A percentile compares a stretch with the other conserved stretches of the same genome.
phyloP scores from a whole-genome alignment of 2,888 invertebrate genomes.

The Autographa gamma region DNA sequence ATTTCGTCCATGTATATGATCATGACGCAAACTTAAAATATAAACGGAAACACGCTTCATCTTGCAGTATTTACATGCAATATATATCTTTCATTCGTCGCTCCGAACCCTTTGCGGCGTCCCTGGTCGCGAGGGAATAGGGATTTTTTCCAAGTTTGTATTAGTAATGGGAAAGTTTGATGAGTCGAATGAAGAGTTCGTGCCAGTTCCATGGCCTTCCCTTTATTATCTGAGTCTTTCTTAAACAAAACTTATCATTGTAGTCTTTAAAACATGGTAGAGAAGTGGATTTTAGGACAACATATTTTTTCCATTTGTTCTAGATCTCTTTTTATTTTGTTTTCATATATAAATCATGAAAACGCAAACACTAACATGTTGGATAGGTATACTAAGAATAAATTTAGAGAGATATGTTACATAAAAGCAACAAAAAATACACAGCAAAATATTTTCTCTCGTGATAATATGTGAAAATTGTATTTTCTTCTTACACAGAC shows the following conservation, averaged over 20 bases:
- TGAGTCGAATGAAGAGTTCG: conserved; percentile 1
- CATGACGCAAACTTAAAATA: background rate
- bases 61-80: conserved; percentile 4
- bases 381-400: background rate
- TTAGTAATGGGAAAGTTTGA: conserved; percentile 10
- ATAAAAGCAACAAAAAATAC: conserved; percentile 16
- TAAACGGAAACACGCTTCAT: background rate
- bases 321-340: background rate
- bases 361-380: background rate
- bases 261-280: background rate
- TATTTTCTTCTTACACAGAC: conserved; percentile 36
- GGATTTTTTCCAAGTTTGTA: conserved; percentile 7
- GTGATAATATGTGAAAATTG: conserved; percentile 42
- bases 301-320: background rate
- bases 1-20: background rate
- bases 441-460: conserved; percentile 27
- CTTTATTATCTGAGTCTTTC: background rate
- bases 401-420: background rate
- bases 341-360: background rate
- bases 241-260: background rate
- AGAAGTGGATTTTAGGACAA: no score
- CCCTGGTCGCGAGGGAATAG: background rate
- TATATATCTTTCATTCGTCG: background rate
- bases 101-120: background rate
- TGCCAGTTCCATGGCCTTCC: background rate